Evolutionary conservation across 2,888 invertebrate species (phyloP).

Genomic region (Tetanocera ferruginea): DNA sequence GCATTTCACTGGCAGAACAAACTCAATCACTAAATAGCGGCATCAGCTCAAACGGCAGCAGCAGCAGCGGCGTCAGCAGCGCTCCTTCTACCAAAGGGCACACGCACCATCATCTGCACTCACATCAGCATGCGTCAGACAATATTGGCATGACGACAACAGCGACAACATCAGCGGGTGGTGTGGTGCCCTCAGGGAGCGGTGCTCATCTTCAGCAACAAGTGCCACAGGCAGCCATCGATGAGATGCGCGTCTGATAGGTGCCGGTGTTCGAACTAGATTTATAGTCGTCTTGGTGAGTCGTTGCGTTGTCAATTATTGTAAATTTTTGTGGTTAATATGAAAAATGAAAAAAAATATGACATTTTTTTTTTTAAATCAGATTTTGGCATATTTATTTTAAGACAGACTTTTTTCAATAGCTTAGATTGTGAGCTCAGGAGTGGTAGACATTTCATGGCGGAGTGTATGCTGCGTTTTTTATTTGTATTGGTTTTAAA

Average conservation of each 20-base stretch:
- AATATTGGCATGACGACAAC: constrained; percentile 69
- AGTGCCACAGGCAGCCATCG: constrained; percentile 87
- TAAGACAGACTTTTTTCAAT: too few species aligned
- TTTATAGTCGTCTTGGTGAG: constrained; percentile 70
- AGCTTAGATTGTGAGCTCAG: too few species aligned
- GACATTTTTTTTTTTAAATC: too few species aligned
- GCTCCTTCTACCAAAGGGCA: constrained; percentile 70
- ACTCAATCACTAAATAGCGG: constrained; percentile 61
- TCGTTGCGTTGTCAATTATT: constrained; percentile 37
- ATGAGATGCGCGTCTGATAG: constrained; percentile 92
- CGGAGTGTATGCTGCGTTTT: too few species aligned
- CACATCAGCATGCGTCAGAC: constrained; percentile 70
- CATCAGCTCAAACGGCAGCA: constrained; percentile 62
- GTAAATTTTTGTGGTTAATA: too few species aligned
- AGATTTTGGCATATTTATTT: too few species aligned
- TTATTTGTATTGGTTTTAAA: too few species aligned
- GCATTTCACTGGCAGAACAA: constrained; percentile 57
- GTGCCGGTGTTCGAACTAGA: constrained; percentile 69
- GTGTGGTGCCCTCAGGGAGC: constrained; percentile 68
- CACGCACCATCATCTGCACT: constrained; percentile 66
- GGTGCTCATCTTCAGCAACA: constrained; percentile 71
- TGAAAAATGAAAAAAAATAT: too few species aligned
- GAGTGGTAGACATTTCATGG: too few species aligned
- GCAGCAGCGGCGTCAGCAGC: constrained; percentile 66
- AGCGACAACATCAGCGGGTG: constrained; percentile 58